Evolutionary conservation across 2,113 vertebrate genomes (phyloP).

Genomic region (Phycodurus eques): DNA sequence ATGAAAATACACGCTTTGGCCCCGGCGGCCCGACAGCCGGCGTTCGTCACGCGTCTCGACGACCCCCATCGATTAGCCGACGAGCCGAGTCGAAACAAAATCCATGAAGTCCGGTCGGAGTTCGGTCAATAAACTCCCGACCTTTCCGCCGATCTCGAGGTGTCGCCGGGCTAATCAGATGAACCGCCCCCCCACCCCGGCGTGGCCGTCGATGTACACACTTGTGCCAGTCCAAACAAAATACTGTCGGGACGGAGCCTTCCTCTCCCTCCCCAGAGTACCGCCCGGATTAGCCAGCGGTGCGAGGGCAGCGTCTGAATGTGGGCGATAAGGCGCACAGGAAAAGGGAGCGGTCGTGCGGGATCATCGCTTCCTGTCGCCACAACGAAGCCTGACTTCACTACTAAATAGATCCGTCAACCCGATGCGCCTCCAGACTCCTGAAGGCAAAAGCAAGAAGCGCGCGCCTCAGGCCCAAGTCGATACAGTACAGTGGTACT

Average conservation of each 20-base stretch:
- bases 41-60: background rate
- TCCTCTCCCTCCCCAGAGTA: slow-evolving; percentile 8
- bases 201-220: slow-evolving; percentile 19
- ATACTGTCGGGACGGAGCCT: background rate
- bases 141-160: slow-evolving; percentile 47
- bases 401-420: background rate
- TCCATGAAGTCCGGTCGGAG: slow-evolving; percentile 53
- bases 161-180: slow-evolving; percentile 38
- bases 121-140: slow-evolving; percentile 57
- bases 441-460: background rate
- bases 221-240: slow-evolving; percentile 1
- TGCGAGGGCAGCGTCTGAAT: background rate
- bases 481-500: background rate
- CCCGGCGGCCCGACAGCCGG: background rate
- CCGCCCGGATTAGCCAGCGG: slow-evolving; percentile 19
- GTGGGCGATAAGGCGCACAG: background rate
- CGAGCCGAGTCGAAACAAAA: slow-evolving; percentile 54
- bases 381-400: background rate
- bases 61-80: slow-evolving; percentile 49
- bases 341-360: background rate
- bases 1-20: background rate
- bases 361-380: slow-evolving; percentile 5
- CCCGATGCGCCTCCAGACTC: background rate
- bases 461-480: background rate
- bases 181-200: background rate